Percentiles rank a stretch among this genome's conserved stretches.
Evolutionary conservation across 2,797 vertebrate genomes (phyloP).

Genomic region (Pseudomugil gertrudae): DNA sequence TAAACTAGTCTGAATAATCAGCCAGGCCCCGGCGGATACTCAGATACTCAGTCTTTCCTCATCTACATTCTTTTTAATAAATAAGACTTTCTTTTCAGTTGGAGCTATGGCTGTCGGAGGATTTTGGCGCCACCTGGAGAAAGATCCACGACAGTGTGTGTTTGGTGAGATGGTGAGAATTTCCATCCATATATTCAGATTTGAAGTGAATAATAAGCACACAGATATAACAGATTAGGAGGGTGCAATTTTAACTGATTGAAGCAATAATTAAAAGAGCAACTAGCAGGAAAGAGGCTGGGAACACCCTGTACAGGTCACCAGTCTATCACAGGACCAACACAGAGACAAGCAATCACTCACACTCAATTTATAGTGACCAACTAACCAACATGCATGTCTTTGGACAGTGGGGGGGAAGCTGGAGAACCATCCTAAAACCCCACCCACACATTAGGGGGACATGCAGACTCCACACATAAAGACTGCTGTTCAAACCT

Average conservation of each 20-base stretch:
- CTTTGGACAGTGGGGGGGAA: no score
- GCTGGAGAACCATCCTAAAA: no score
- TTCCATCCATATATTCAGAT: neutral
- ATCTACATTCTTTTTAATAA: slow-evolving; percentile 14
- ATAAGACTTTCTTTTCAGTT: slow-evolving; percentile 42
- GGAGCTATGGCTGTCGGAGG: slow-evolving; percentile 90
- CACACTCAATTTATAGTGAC: no score
- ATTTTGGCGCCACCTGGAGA: slow-evolving; percentile 90
- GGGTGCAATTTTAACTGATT: neutral
- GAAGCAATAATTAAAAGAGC: neutral
- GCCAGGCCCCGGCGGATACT: neutral
- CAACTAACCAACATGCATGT: no score
- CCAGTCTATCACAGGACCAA: no score
- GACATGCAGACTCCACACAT: no score
- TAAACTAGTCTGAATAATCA: neutral
- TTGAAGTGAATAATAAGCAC: neutral
- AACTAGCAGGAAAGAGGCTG: no score
- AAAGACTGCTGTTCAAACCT: no score
- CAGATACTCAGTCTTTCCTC: neutral
- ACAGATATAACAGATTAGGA: neutral
- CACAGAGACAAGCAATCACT: no score
- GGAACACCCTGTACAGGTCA: no score
- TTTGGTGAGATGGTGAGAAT: slow-evolving; percentile 92
- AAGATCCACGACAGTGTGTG: slow-evolving; percentile 90
- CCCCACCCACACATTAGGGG: no score